Evolutionary conservation across 1,140 invertebrate species (phyloP).

Genomic region (Brachionus rubens): DNA sequence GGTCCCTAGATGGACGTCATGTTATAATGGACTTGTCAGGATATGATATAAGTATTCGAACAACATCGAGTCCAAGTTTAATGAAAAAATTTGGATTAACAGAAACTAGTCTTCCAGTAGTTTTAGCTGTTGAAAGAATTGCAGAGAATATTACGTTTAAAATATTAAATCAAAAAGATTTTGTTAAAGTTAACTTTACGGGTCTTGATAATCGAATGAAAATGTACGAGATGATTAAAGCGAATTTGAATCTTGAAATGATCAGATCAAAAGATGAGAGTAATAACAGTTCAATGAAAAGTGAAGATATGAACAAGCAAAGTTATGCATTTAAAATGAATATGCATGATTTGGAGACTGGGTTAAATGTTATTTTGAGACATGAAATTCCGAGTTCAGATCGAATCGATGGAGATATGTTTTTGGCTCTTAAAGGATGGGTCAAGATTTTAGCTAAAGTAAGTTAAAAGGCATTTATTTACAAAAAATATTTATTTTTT

Average conservation of each 20-base stretch:
- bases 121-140: too few relatives aligned
- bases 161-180: too few relatives aligned
- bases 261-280: too few relatives aligned
- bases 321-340: neutral
- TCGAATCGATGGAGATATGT: neutral
- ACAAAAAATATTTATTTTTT: neutral
- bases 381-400: neutral
- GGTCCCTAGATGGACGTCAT: neutral
- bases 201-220: too few relatives aligned
- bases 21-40: conserved; percentile 27
- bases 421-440: conserved; percentile 6
- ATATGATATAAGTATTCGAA: neutral
- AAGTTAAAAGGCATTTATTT: neutral
- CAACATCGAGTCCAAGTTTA: too few relatives aligned
- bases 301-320: neutral
- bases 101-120: neutral
- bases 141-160: too few relatives aligned
- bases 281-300: neutral
- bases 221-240: too few relatives aligned
- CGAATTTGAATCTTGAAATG: too few relatives aligned
- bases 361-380: conserved; percentile 3
- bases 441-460: neutral
- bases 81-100: too few relatives aligned
- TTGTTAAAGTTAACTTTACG: too few relatives aligned
- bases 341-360: conserved; percentile 40